Percentiles rank a stretch among this genome's conserved stretches.
Conservation (phyloP, 2,888 invertebrate species). For the Eremobia ochroleuca region DNA sequence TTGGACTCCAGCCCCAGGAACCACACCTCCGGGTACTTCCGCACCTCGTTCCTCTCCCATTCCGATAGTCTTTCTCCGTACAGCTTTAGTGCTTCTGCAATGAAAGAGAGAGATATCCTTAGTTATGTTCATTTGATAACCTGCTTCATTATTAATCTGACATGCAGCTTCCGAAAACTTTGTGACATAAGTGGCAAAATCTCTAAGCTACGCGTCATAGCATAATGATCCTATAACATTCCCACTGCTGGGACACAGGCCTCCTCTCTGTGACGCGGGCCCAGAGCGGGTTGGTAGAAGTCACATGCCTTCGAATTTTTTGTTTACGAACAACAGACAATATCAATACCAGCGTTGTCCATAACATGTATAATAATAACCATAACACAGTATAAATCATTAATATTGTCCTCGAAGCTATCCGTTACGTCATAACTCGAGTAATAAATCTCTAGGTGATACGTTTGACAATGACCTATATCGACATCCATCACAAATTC, state of each 20-base stretch:
- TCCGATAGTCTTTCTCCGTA: conserved; percentile 96
- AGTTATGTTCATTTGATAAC: not conserved
- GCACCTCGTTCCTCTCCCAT: conserved; percentile 97
- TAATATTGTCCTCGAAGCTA: conserved; percentile 4
- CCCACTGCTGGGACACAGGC: not conserved
- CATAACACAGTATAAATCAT: not conserved
- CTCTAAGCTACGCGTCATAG: not conserved
- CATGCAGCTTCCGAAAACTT: not conserved
- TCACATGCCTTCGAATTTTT: not conserved
- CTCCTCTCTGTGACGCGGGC: not conserved
- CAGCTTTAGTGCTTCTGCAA: conserved; percentile 95
- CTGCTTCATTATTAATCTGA: not conserved
- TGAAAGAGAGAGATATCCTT: conserved; percentile 31
- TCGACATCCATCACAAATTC: conserved; percentile 25
- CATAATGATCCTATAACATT: accelerated
- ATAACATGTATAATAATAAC: not conserved
- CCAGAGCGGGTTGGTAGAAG: not conserved
- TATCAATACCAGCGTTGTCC: not conserved
- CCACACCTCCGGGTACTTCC: conserved; percentile 98
- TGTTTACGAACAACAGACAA: not conserved
- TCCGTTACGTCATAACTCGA: conserved; percentile 17
- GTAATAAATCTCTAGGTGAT: conserved; percentile 23
- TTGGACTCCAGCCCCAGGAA: conserved; percentile 96
- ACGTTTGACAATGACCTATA: conserved; percentile 43
- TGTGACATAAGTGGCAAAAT: not conserved